These are phyloP conservation scores for Lasius platythorax DNA, from an alignment of 2,888 invertebrate species.

Conservation along the genomic window DNA sequence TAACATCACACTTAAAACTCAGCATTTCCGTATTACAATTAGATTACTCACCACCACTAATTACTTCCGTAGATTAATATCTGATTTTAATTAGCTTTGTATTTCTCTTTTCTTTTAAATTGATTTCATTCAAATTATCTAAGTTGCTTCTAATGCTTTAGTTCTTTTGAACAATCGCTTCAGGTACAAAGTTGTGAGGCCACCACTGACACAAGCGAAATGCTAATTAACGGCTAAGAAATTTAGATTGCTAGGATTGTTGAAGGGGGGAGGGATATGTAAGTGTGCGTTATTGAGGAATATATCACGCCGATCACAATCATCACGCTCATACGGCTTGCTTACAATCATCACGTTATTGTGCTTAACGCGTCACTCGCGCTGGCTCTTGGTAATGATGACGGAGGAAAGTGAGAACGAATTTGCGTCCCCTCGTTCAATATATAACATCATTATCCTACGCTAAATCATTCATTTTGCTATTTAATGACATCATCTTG, in stretches of 20 bases:
- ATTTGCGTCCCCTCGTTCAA: not conserved
- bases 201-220: conserved; percentile 22
- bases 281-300: conserved; percentile 28
- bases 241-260: not conserved
- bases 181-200: conserved; percentile 2
- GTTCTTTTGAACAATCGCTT: conserved; percentile 4
- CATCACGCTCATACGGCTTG: conserved; percentile 50
- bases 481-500: not conserved
- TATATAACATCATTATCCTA: not conserved
- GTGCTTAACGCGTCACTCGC: conserved; percentile 48
- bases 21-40: not conserved
- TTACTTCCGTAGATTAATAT: not conserved
- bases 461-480: not conserved
- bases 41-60: not conserved
- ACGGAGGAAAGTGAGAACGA: conserved; percentile 50
- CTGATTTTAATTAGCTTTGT: conserved; percentile 17
- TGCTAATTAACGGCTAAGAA: not conserved
- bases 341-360: conserved; percentile 49
- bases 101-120: not conserved
- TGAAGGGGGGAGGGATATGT: not conserved
- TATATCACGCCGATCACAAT: conserved; percentile 42
- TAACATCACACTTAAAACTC: not conserved
- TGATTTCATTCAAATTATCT: conserved; percentile 8
- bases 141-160: conserved; percentile 11
- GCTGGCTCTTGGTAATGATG: conserved; percentile 38